Conservation (phyloP, 2,797 vertebrate species). For the Chiloscyllium punctatum region DNA sequence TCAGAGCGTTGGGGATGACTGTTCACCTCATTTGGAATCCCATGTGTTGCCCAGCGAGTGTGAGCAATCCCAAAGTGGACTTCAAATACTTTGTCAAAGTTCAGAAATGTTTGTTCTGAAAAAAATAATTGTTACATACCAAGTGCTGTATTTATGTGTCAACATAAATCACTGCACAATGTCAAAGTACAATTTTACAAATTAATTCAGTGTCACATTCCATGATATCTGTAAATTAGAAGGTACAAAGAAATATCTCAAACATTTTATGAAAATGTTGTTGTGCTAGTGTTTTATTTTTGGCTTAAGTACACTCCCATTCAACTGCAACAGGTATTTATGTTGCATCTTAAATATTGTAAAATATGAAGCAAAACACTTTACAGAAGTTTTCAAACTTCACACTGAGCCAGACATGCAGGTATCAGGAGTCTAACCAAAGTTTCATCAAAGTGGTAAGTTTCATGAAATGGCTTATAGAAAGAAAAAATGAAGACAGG, state of each 20-base stretch:
- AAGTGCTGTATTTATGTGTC: neutral
- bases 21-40: constrained; percentile 80
- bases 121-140: constrained; percentile 35
- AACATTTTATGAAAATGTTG: neutral
- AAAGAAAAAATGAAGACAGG: no score
- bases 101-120: constrained; percentile 75
- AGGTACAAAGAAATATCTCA: neutral
- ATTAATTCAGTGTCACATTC: neutral
- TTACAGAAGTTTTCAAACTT: neutral
- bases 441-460: neutral
- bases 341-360: neutral
- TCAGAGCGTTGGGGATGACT: constrained; percentile 92
- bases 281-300: neutral
- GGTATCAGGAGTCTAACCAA: neutral
- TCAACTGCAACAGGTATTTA: neutral
- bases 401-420: neutral
- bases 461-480: neutral
- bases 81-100: constrained; percentile 72
- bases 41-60: constrained; percentile 93
- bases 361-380: neutral
- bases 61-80: constrained; percentile 91
- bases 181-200: neutral
- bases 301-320: neutral
- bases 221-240: no score
- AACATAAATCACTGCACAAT: neutral